Base-by-base conservation (phyloP, 2,113 vertebrate genomes). In the Papio anubis region DNA sequence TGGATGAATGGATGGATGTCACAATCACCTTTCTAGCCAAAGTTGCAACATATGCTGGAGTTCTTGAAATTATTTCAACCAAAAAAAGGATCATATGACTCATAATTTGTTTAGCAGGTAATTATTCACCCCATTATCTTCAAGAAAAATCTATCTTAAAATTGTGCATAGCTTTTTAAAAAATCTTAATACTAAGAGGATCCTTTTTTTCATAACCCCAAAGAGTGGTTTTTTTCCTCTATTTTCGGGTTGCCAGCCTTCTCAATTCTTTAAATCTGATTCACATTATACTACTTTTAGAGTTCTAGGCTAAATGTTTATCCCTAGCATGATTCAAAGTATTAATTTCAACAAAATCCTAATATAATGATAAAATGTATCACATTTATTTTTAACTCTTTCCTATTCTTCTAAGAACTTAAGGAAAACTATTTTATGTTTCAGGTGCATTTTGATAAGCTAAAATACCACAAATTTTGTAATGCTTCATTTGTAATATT, bases 261-360 rank as follows among this genome's bases (percentile, higher is more conserved):
- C 30, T 40, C 66, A 83, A n/a, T 76, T 96, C 48, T 83, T 97
- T 68, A 91, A 66, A 40, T 88, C 18, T 92, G 8, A 40, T 86
- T 95, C 32, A 82, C 50, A 73, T 73, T 76, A 21, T 21, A 90
- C 35, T 82, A 55, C 32, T 80, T 11, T 72, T 88, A 79, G 45
- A 91, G 55, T 73, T 72, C 40, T 79, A 85, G 30, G 64, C 68
- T 84, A 87, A 95, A 88, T 80, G 27, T 75, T 76, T 82, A 96
- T 38, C 30, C 16, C 18, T 73, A 92, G 57, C 70, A 72, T 59
- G 23, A 80, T 43, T 81, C 90, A 87, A 88, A 30, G 23, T 95
- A 86, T 72, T 90, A 88, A 70, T 85, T 93, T 95, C 84, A 95
- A 94, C 16, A 96, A 96, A 96, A 78, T 61, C 59, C 35, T 82